Conservation (phyloP, 1,140 invertebrate genomes). For the Babylonia areolata region DNA sequence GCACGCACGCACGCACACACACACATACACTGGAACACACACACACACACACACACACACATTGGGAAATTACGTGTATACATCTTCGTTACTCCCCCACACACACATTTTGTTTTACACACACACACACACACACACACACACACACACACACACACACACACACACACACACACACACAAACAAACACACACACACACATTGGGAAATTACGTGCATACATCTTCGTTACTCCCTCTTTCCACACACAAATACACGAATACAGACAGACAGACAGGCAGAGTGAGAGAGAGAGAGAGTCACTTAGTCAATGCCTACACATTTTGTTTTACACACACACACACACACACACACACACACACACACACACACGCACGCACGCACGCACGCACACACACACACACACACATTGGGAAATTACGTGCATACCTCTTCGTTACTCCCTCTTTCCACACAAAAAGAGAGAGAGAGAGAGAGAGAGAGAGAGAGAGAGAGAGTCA, state of each 20-base stretch:
- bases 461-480: no score
- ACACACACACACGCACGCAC: conserved; percentile 6
- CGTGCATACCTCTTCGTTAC: conserved; percentile 5
- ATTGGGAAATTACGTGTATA: neutral
- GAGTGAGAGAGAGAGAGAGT: no score
- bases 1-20: conserved; percentile 1
- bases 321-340: neutral
- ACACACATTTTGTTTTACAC: no score
- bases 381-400: no score
- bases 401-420: neutral
- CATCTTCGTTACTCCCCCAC: conserved; percentile 20
- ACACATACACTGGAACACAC: conserved; percentile 22
- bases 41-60: conserved; percentile 21
- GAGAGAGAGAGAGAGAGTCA: no score
- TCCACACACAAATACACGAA: no score
- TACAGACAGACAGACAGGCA: no score
- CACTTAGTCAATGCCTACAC: no score
- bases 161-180: neutral
- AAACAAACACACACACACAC: no score
- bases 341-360: conserved; percentile 8
- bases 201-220: neutral
- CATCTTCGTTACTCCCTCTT: conserved; percentile 22
- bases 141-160: conserved; percentile 17
- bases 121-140: neutral
- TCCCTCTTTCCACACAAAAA: no score